phyloP scores from a whole-genome alignment of 92 coral and sea anemone genomes.

The Pocillopora meandrina region DNA sequence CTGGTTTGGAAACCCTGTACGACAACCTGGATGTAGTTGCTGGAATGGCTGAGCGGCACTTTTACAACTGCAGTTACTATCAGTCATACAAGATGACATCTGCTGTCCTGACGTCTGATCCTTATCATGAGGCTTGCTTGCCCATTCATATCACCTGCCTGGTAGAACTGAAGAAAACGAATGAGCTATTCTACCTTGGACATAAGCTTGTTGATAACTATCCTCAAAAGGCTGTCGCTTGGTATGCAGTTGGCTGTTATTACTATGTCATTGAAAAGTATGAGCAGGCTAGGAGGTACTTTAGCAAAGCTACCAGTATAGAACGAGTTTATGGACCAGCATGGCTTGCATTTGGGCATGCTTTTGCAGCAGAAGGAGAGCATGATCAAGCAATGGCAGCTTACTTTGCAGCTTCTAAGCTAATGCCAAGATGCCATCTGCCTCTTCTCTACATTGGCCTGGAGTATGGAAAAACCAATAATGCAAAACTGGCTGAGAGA shows the following conservation, averaged over 20 bases:
- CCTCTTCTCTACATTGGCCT: constrained; percentile 96
- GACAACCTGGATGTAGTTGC: constrained; percentile 92
- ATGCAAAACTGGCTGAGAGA: constrained; percentile 92
- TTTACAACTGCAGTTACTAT: constrained; percentile 81
- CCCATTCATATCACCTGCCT: constrained; percentile 95
- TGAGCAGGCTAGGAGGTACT: constrained; percentile 95
- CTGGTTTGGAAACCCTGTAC: constrained; percentile 80
- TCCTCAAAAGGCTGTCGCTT: constrained; percentile 95
- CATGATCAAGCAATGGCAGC: constrained; percentile 99
- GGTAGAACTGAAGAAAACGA: constrained; percentile 92
- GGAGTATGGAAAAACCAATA: constrained; percentile 95
- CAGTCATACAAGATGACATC: constrained; percentile 82
- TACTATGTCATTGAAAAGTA: constrained; percentile 92
- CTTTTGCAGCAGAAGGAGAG: constrained; percentile 98
- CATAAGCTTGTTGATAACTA: constrained; percentile 97
- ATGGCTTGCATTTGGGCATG: constrained; percentile 99
- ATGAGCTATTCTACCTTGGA: constrained; percentile 89
- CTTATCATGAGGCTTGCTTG: constrained; percentile 87
- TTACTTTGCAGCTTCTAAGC: constrained; percentile 92
- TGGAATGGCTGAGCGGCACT: constrained; percentile 93
- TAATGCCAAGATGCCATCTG: constrained; percentile 94
- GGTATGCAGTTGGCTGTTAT: constrained; percentile 99
- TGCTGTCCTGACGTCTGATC: constrained; percentile 80
- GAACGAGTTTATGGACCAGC: constrained; percentile 96
- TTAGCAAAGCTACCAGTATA: constrained; percentile 88